Evolutionary conservation across 2,113 vertebrate genomes (phyloP).

Genomic region (Opisthocomus hoazin): DNA sequence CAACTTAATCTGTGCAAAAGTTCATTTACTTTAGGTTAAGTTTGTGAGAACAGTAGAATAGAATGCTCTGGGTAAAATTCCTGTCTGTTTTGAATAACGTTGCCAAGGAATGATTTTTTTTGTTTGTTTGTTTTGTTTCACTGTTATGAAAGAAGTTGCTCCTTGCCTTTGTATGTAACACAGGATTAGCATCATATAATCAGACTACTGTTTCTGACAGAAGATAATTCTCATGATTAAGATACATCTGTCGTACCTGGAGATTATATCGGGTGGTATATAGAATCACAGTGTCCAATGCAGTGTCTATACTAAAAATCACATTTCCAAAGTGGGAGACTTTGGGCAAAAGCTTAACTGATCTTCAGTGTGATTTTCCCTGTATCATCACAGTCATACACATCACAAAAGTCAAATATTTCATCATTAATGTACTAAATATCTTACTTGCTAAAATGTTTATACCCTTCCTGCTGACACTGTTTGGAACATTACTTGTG

Average conservation of each 20-base stretch:
- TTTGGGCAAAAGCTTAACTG: background rate
- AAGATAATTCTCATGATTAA: background rate
- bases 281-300: background rate
- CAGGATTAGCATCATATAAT: background rate
- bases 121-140: background rate
- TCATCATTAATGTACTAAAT: background rate
- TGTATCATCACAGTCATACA: background rate
- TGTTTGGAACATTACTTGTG: background rate
- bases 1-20: background rate
- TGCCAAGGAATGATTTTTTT: background rate
- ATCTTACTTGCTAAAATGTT: background rate
- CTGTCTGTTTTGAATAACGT: background rate
- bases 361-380: background rate
- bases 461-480: rapidly evolving
- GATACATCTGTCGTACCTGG: background rate
- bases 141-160: background rate
- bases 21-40: background rate
- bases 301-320: background rate
- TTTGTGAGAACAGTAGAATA: background rate
- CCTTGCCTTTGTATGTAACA: background rate
- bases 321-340: background rate
- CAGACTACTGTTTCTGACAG: background rate
- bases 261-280: background rate
- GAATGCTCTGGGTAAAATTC: background rate
- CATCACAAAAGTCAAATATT: background rate